Evolutionary conservation across 2,797 vertebrate species (phyloP).

Genomic region (Gymnoscopelus microlampas): DNA sequence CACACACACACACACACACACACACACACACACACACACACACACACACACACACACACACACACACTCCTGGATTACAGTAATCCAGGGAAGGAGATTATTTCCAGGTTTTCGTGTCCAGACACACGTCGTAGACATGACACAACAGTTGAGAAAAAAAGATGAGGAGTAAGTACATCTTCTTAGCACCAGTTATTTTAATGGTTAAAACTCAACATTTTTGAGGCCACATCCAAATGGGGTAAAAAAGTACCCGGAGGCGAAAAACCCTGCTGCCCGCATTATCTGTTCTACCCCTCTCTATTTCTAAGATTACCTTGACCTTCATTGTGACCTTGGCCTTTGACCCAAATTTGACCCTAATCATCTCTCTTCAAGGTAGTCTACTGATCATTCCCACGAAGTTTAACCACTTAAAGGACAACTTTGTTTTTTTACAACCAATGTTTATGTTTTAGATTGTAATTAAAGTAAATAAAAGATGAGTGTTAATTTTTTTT

Average conservation of each 20-base stretch:
- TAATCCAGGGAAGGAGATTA: conserved; percentile 69
- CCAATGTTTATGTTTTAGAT: too few relatives aligned
- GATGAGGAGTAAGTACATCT: conserved; percentile 50
- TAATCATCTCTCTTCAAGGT: too few relatives aligned
- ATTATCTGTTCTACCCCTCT: too few relatives aligned
- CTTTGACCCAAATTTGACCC: too few relatives aligned
- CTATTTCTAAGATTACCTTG: background rate
- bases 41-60: conserved; percentile 11
- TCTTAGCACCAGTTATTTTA: conserved; percentile 26
- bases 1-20: conserved; percentile 6
- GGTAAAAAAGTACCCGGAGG: background rate
- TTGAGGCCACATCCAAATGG: too few relatives aligned
- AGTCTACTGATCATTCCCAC: too few relatives aligned
- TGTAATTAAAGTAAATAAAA: too few relatives aligned
- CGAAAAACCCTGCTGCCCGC: too few relatives aligned
- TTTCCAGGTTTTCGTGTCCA: conserved; percentile 68
- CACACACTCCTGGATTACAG: conserved; percentile 65
- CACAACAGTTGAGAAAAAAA: conserved; percentile 54
- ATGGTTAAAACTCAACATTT: conserved; percentile 8
- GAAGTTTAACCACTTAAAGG: too few relatives aligned
- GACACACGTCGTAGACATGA: conserved; percentile 40
- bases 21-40: conserved; percentile 8
- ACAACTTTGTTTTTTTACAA: too few relatives aligned
- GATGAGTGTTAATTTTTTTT: too few relatives aligned
- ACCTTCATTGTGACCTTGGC: too few relatives aligned